Conservation (phyloP, 2,113 vertebrate species). For the Scytalopus superciliaris region DNA sequence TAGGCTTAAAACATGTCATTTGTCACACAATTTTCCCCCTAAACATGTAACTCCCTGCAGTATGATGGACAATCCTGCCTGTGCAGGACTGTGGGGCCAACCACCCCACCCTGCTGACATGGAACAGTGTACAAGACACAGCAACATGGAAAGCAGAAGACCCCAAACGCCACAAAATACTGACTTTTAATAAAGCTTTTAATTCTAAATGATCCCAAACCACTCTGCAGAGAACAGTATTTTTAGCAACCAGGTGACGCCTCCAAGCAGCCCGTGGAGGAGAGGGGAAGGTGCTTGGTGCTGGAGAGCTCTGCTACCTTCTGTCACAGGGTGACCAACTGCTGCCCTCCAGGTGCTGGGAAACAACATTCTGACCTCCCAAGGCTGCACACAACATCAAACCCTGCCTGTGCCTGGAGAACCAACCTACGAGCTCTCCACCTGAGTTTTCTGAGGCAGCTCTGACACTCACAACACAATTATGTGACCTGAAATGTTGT, state of each 20-base stretch:
- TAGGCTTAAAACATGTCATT: conserved; percentile 37
- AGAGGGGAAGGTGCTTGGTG: fast-evolving
- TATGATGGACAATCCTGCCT: neutral
- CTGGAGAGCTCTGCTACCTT: neutral
- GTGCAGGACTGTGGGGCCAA: neutral
- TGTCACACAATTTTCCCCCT: neutral
- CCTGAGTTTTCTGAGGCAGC: neutral
- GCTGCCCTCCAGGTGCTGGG: neutral
- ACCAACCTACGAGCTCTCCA: neutral
- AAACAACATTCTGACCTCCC: neutral
- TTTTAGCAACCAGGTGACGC: neutral
- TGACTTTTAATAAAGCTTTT: neutral
- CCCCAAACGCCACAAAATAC: neutral
- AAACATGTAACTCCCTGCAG: neutral
- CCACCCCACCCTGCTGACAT: neutral
- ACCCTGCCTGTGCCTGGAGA: neutral
- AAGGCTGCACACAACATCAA: neutral
- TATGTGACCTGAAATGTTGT: neutral
- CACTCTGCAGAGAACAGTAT: neutral
- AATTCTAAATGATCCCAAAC: fast-evolving
- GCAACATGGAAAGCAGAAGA: neutral
- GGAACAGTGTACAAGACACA: neutral
- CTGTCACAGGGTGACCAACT: neutral
- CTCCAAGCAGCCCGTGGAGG: neutral
- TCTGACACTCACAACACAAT: neutral